Evolutionary conservation across 2,797 vertebrate genomes (phyloP).

Genomic region (Heterohyrax brucei): DNA sequence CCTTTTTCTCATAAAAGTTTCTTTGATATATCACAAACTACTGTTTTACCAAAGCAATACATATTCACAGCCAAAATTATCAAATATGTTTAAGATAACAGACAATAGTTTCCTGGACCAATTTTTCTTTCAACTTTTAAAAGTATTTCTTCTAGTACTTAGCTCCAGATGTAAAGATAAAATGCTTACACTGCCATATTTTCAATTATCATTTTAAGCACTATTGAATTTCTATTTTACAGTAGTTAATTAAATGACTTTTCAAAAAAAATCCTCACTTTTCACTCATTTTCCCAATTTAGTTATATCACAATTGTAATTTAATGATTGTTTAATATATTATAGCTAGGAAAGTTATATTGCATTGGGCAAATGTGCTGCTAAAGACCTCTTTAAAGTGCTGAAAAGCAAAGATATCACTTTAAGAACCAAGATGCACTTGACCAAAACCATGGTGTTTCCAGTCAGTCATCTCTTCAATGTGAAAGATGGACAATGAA

Average conservation of each 20-base stretch:
- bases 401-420: no score
- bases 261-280: background rate
- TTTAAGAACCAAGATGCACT: no score
- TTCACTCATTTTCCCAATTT: background rate
- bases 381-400: no score
- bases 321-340: background rate
- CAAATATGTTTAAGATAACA: constrained; percentile 27
- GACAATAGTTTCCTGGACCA: background rate
- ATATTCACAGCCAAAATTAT: constrained; percentile 1
- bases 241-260: background rate
- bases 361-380: no score
- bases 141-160: constrained; percentile 13
- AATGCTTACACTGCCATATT: background rate
- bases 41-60: background rate
- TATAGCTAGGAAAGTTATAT: no score
- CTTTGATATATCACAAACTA: background rate
- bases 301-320: background rate
- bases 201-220: background rate
- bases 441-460: no score
- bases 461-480: no score
- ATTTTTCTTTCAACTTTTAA: background rate
- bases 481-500: no score
- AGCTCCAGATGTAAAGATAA: background rate
- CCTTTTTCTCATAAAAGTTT: background rate
- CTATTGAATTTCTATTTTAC: background rate